These are phyloP conservation scores for Megathymus violae DNA, from an alignment of 1,140 invertebrate genomes.

Conservation along the genomic window DNA sequence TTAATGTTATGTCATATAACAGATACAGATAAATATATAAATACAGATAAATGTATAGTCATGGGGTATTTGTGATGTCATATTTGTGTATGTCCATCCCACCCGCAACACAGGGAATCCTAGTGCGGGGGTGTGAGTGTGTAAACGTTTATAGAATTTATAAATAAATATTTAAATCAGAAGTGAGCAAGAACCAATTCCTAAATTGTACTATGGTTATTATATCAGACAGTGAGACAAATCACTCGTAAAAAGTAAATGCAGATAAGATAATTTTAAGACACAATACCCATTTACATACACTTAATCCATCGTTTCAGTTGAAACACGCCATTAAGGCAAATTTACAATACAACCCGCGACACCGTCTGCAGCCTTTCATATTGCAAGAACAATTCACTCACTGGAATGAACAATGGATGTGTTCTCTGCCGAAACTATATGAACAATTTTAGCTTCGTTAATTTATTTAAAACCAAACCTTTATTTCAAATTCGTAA, in stretches of 20 bases:
- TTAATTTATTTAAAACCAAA: neutral
- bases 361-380: conserved; percentile 45
- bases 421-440: conserved; percentile 47
- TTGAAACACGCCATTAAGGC: conserved; percentile 16
- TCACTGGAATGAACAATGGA: conserved; percentile 55
- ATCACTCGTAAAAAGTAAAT: conserved; percentile 10
- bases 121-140: too few species aligned
- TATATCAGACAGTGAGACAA: neutral
- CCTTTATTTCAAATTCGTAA: conserved; percentile 20
- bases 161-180: too few species aligned
- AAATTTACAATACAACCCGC: conserved; percentile 28
- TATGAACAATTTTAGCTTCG: neutral
- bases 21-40: too few species aligned
- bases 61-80: too few species aligned
- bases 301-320: conserved; percentile 7
- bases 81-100: too few species aligned
- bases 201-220: too few species aligned
- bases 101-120: too few species aligned
- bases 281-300: conserved; percentile 3
- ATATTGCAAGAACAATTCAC: conserved; percentile 50
- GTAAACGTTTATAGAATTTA: too few species aligned
- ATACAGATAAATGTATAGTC: too few species aligned
- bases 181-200: too few species aligned
- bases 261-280: neutral
- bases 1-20: too few species aligned